These are phyloP conservation scores for Epiperipatus broadwayi DNA, from an alignment of 2,888 invertebrate genomes.

Conservation along the genomic window DNA sequence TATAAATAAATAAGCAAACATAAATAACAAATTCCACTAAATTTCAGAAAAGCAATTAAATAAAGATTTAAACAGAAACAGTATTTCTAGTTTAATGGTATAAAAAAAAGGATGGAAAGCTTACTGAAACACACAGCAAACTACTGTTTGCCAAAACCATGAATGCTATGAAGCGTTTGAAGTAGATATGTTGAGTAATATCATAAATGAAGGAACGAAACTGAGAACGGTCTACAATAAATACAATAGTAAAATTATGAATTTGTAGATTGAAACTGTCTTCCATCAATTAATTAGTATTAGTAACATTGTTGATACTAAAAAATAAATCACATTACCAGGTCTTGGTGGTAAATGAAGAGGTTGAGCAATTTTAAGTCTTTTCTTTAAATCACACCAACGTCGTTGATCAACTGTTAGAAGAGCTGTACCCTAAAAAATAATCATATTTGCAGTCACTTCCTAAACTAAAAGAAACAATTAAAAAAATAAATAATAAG, in stretches of 20 bases:
- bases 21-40: not conserved
- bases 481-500: not conserved
- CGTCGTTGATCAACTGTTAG: conserved; percentile 94
- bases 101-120: conserved; percentile 20
- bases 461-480: conserved; percentile 11
- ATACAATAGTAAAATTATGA: not conserved
- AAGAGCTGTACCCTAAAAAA: conserved; percentile 62
- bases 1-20: conserved; percentile 18
- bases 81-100: conserved; percentile 11
- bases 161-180: conserved; percentile 81
- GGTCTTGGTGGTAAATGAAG: conserved; percentile 91
- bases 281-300: not conserved
- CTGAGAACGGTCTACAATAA: conserved; percentile 49
- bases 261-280: not conserved
- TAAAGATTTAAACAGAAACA: too few relatives aligned
- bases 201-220: conserved; percentile 89
- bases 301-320: not conserved
- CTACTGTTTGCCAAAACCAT: conserved; percentile 84
- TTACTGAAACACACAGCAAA: conserved; percentile 71
- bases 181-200: conserved; percentile 84
- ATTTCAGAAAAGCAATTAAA: not conserved
- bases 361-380: conserved; percentile 96
- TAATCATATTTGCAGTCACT: not conserved
- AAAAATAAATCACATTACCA: conserved; percentile 15
- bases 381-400: conserved; percentile 97